phyloP scores from a whole-genome alignment of 1,140 invertebrate species.

The Branchinecta lynchi region DNA sequence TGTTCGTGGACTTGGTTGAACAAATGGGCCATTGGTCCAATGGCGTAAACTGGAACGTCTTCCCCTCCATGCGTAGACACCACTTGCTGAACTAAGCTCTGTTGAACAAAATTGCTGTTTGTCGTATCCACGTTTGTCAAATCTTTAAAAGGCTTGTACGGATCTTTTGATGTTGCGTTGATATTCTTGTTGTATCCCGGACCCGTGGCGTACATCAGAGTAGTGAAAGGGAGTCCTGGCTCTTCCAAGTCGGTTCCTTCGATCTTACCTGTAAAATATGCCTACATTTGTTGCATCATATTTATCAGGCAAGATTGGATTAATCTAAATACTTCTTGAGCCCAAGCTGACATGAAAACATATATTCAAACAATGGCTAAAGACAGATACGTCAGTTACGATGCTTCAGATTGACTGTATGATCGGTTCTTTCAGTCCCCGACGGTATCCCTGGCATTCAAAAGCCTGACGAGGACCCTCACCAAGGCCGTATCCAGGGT shows the following conservation, averaged over 20 bases:
- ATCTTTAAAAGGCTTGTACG: constrained; percentile 40
- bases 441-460: too few species aligned
- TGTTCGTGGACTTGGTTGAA: constrained; percentile 81
- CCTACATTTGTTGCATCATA: too few species aligned
- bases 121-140: constrained; percentile 42
- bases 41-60: constrained; percentile 69
- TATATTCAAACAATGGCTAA: too few species aligned
- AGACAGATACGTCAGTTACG: too few species aligned
- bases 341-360: too few species aligned
- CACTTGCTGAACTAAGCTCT: constrained; percentile 49
- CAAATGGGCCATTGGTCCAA: constrained; percentile 67
- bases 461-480: too few species aligned
- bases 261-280: constrained; percentile 12
- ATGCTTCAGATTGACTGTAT: too few species aligned
- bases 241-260: constrained; percentile 12
- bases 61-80: constrained; percentile 63
- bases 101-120: constrained; percentile 51
- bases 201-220: constrained; percentile 32
- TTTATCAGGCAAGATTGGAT: too few species aligned
- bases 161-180: constrained; percentile 25
- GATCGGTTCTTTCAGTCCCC: too few species aligned
- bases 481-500: too few species aligned
- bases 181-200: constrained; percentile 25
- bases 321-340: too few species aligned
- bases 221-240: constrained; percentile 26